phyloP scores from a whole-genome alignment of 2,888 invertebrate species.

The Arctia plantaginis region DNA sequence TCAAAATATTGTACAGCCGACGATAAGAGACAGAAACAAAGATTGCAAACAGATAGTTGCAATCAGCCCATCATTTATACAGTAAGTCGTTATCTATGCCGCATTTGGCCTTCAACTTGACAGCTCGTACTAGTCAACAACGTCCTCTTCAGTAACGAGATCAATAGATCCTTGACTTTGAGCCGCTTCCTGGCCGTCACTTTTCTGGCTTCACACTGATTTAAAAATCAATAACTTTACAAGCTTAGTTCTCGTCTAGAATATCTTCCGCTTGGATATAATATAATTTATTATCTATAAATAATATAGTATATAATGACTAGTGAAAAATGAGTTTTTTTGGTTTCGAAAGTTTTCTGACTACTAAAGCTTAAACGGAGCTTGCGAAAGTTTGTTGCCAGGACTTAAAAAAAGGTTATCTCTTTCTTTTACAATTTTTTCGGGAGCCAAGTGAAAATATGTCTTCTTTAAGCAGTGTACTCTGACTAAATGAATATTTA shows the following conservation, averaged over 20 bases:
- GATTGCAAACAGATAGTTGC: not conserved
- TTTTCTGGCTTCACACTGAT: slow-evolving; percentile 69
- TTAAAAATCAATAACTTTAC: slow-evolving; percentile 66
- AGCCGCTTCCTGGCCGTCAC: slow-evolving; percentile 57
- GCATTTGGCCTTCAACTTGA: slow-evolving; percentile 74
- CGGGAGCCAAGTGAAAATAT: no score
- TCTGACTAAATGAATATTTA: no score
- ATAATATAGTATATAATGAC: no score
- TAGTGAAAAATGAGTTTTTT: slow-evolving; percentile 29
- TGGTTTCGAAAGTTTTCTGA: slow-evolving; percentile 21
- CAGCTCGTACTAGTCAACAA: slow-evolving; percentile 49
- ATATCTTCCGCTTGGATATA: slow-evolving; percentile 21
- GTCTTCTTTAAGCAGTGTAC: no score
- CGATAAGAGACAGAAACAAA: not conserved
- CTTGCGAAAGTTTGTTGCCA: no score
- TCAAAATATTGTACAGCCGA: not conserved
- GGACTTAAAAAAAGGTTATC: no score
- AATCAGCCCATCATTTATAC: slow-evolving; percentile 4
- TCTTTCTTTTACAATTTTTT: no score
- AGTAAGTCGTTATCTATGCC: slow-evolving; percentile 20
- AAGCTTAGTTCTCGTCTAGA: slow-evolving; percentile 41
- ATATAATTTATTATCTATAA: slow-evolving; percentile 26
- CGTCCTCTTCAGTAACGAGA: slow-evolving; percentile 70
- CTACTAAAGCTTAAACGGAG: not conserved
- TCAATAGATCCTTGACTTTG: slow-evolving; percentile 79